Evolutionary conservation across 2,113 vertebrate species (phyloP).

Genomic region (Dicrurus megarhynchus): DNA sequence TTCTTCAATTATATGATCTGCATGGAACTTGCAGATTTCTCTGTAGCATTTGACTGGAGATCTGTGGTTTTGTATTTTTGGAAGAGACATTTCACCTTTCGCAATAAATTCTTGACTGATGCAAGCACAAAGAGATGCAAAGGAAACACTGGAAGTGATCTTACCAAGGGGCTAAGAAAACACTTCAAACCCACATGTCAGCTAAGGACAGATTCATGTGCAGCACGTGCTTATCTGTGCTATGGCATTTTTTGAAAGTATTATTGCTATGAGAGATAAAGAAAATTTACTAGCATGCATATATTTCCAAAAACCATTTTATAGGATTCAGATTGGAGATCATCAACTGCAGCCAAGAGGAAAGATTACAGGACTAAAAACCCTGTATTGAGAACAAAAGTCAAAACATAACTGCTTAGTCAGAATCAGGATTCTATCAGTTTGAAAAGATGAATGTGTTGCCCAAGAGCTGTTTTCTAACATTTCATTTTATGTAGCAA

Average conservation of each 20-base stretch:
- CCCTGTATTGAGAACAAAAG: background rate
- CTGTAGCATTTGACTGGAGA: background rate
- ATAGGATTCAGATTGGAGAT: background rate
- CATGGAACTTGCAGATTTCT: background rate
- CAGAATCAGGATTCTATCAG: background rate
- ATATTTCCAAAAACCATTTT: slow-evolving; percentile 2
- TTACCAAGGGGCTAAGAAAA: background rate
- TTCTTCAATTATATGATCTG: background rate
- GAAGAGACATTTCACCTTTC: slow-evolving; percentile 4
- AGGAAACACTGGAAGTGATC: slow-evolving; percentile 3
- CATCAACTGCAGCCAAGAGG: background rate
- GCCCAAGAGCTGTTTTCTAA: background rate
- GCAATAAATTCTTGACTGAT: background rate
- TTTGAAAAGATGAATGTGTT: background rate
- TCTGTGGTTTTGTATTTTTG: background rate
- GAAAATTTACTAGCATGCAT: slow-evolving; percentile 10
- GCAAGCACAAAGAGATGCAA: background rate
- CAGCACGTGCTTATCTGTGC: background rate
- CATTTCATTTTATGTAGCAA: background rate
- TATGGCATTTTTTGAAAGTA: background rate
- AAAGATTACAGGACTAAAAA: slow-evolving; percentile 10
- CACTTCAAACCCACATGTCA: slow-evolving; percentile 8
- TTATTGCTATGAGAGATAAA: slow-evolving; percentile 1
- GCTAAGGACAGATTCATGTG: slow-evolving; percentile 55
- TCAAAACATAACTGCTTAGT: background rate